Evolutionary conservation across 2,888 invertebrate species (phyloP), one percentile per base, ranked within the genome.

Genomic region (Diaprepes abbreviatus): DNA sequence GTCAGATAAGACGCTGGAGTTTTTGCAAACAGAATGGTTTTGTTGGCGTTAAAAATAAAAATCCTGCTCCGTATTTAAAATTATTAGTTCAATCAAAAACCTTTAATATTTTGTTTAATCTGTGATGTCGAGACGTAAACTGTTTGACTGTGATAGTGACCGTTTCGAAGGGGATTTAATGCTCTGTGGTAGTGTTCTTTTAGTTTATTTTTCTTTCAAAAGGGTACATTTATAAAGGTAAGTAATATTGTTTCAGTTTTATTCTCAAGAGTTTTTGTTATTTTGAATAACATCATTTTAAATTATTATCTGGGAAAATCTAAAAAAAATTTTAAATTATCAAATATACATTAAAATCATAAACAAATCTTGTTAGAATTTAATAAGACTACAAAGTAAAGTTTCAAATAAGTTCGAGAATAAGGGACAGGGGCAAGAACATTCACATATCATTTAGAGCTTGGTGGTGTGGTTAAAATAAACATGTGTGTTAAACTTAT

Each of bases 111-210:
- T 43, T 43, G 58, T 31, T 14, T 16, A 14, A 3, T 54, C 16
- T 63, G 63, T 63, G 54, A 63, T 63, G 63, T 63, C 63, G 40
- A 19, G n/a, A 45, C 21, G 40, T 54, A 33, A 43, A 54, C 28
- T 38, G 7, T 24, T 33, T 36, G n/a, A 16, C 38, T 31, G 63
- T 63, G 54, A 16, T 17, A 40, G 63, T 54, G 63, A 28, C 2
- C 12, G 43, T 58, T 31, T 28, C 17, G 12, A 12, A 28, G 43
- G 43, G 40, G 19, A 43, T 31, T n/a, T 43, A 28, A 36, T 10
- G 19, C 24, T 5, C n/a, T 38, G 38, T 55, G 38, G 5, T 21
- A 38, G 24, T 14, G 35, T 19, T 21, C 14, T 57, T 12, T 14
- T 36, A 12, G 7, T 50, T 28, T 28, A 28, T 28, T 50, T 9